Conservation (phyloP, 2,797 vertebrate genomes). For the Macropus fuliginosus region DNA sequence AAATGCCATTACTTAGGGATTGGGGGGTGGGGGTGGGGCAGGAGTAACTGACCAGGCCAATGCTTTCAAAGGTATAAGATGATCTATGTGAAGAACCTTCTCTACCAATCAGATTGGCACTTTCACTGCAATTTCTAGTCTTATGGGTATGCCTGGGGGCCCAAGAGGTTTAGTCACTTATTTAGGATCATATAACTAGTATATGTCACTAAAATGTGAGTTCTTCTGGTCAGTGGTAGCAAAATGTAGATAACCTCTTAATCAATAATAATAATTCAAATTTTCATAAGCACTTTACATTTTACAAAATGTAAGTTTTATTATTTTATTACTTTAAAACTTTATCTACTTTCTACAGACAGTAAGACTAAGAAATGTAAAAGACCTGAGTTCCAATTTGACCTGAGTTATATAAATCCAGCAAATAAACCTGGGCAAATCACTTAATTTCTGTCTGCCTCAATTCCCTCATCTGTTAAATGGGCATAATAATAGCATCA, state of each 20-base stretch:
- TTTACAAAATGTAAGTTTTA: not conserved
- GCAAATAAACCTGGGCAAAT: not conserved
- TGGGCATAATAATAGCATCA: not conserved
- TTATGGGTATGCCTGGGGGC: not conserved
- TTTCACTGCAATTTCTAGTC: not conserved
- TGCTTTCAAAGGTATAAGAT: not conserved
- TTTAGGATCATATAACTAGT: not conserved
- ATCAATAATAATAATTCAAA: not conserved
- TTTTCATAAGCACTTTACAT: not conserved
- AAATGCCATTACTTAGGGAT: not conserved
- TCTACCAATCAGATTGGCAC: not conserved
- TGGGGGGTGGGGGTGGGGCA: too few species aligned
- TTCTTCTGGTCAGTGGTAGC: not conserved
- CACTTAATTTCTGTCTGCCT: not conserved
- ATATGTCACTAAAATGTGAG: not conserved
- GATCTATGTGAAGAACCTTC: not conserved
- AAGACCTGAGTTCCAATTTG: not conserved
- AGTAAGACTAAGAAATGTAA: not conserved
- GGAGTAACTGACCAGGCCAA: not conserved
- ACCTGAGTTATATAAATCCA: not conserved
- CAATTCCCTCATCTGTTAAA: not conserved
- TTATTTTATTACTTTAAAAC: not conserved
- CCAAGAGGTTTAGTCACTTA: not conserved
- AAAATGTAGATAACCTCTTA: not conserved
- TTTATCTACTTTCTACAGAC: not conserved